Evolutionary conservation across 2,113 vertebrate genomes (phyloP), one percentile per base, ranked within the genome.

Genomic region (Hippolais icterina): DNA sequence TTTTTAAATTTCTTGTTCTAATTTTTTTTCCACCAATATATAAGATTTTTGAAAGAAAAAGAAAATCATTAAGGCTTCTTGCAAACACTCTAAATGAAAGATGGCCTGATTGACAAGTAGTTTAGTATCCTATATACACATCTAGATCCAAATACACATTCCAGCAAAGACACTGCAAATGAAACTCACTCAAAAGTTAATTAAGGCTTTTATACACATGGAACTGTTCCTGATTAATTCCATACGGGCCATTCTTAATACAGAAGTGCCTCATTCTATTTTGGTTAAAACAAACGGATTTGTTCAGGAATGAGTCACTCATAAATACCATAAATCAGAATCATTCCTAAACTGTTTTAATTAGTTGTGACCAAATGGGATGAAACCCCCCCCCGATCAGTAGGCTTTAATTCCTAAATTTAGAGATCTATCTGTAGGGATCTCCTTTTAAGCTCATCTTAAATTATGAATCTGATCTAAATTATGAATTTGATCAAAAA

Each of bases 201-300:
- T 96, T 94, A 96, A 95, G 35, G 79, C 27, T 88, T 90, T 87
- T 93, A 78, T 94, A 77, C 50, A 83, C n/a, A 88, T 80, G 66
- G 75, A 90, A 88, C 78, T 90, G 63, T 90, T 92, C 88, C 90
- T 92, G 71, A 97, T 92, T 90, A 94, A 95, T 92, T 94, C 79
- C 88, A 69, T 61, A 77, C 80, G 85, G 78, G 31, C 41, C 50
- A 77, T 83, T 94, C 85, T 88, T 90, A 68, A 69, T 76, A 85
- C 63, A 90, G 85, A 95, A 95, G 37, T 56, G 75, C 31, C 31
- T 87, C 49, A 53, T 77, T 76, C 82, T 50, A 76, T 79, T 95
- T 92, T 57, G 83, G 61, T 92, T 91, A 61, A 89, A 95, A 69
- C 8, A 66, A 82, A 76, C 66, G 85, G 54, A n/a, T 79, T 90